A percentile compares a stretch with the other conserved stretches of the same genome.
Evolutionary conservation across 1,140 invertebrate genomes (phyloP).

Genomic region (Phthorimaea operculella): DNA sequence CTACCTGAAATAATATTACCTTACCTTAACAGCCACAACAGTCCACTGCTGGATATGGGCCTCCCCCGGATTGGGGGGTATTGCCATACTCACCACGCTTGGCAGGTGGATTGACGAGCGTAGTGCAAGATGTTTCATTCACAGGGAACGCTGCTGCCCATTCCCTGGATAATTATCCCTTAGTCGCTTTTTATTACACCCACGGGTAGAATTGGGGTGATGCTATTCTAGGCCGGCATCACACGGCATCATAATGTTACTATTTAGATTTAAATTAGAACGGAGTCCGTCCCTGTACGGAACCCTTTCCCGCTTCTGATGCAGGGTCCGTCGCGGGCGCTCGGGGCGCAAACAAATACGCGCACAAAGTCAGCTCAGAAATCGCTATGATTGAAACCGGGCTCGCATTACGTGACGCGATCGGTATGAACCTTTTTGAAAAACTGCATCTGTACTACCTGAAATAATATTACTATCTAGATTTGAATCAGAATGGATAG

Average conservation of each 20-base stretch:
- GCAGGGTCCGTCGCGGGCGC: conserved; percentile 28
- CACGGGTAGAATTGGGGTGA: no score
- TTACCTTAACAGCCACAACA: no score
- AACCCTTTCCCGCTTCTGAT: conserved; percentile 33
- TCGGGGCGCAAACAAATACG: conserved; percentile 54
- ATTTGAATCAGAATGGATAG: not conserved
- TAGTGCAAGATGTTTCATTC: no score
- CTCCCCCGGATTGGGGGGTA: no score
- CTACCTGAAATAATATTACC: conserved; percentile 9
- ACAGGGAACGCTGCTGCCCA: no score
- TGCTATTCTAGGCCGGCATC: conserved; percentile 12
- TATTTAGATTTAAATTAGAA: not conserved
- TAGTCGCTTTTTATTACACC: no score
- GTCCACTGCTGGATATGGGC: no score
- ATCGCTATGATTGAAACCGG: conserved; percentile 46
- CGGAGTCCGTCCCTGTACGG: not conserved
- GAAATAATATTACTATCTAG: not conserved
- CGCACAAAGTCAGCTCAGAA: conserved; percentile 43
- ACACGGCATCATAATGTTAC: conserved; percentile 2
- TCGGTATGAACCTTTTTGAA: not conserved
- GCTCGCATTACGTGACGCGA: conserved; percentile 28
- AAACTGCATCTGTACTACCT: not conserved
- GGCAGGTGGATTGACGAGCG: no score
- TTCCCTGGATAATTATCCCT: no score
- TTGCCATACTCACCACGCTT: no score